These are phyloP conservation scores for Temnothorax curvispinosus DNA, from an alignment of 1,140 invertebrate genomes.

Conservation along the genomic window DNA sequence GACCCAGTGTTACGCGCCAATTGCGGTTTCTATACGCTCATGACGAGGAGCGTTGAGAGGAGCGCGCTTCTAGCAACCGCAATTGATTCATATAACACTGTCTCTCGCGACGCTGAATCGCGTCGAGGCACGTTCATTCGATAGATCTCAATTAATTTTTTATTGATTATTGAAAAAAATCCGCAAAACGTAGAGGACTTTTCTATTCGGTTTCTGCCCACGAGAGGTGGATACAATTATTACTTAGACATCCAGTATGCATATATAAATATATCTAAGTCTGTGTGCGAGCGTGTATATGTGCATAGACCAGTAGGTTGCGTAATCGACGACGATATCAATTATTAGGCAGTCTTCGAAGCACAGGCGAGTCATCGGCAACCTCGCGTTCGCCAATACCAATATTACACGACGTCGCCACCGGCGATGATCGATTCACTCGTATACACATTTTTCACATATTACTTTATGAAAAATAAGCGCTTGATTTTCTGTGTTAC, in stretches of 20 bases:
- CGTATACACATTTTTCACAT: background rate
- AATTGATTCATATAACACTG: background rate
- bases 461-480: background rate
- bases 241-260: background rate
- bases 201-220: background rate
- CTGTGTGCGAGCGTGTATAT: too few species aligned
- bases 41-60: background rate
- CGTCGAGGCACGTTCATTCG: background rate
- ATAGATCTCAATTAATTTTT: background rate
- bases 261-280: background rate
- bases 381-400: slow-evolving; percentile 42
- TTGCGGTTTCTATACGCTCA: background rate
- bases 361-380: background rate
- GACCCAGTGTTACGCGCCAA: background rate
- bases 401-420: slow-evolving; percentile 5
- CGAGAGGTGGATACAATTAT: background rate
- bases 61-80: background rate
- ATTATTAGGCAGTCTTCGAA: slow-evolving; percentile 40
- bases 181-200: background rate
- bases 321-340: slow-evolving; percentile 58
- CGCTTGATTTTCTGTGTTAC: background rate
- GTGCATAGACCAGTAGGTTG: slow-evolving; percentile 32
- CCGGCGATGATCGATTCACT: background rate
- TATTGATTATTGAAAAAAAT: background rate
- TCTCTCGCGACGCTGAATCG: background rate